Evolutionary conservation across 2,797 vertebrate species (phyloP).

Genomic region (Zalophus californianus): DNA sequence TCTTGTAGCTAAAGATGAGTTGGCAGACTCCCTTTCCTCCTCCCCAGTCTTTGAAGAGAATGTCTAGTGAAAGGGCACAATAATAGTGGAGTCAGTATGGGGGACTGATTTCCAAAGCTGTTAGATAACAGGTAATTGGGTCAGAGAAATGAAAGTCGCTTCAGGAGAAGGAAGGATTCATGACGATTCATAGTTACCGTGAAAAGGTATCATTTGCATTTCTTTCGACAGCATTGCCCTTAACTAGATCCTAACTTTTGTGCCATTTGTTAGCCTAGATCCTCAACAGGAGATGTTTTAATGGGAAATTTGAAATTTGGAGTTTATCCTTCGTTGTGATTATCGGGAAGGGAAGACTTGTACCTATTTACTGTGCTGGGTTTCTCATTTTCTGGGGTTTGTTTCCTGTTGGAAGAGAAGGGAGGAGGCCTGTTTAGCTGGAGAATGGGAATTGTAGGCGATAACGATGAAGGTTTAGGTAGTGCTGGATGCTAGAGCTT

Average conservation of each 20-base stretch:
- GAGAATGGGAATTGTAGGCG: neutral
- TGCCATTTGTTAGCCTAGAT: constrained; percentile 8
- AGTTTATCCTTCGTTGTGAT: constrained; percentile 44
- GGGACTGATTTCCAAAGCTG: constrained; percentile 4
- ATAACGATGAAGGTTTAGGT: neutral
- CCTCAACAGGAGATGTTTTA: constrained; percentile 12
- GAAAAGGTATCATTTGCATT: constrained; percentile 16
- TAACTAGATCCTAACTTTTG: neutral
- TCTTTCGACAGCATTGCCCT: constrained; percentile 1
- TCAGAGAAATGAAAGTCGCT: neutral
- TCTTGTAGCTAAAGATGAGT: constrained; percentile 21
- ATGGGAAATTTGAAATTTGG: constrained; percentile 6
- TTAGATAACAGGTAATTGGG: constrained; percentile 45
- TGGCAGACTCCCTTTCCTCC: neutral
- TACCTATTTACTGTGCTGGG: neutral
- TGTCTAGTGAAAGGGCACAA: neutral
- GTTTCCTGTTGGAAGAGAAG: neutral
- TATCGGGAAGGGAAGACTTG: constrained; percentile 11
- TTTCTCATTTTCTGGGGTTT: neutral
- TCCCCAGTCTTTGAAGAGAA: neutral
- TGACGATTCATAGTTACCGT: neutral
- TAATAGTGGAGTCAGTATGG: neutral
- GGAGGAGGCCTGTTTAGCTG: neutral
- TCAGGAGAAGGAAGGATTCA: neutral
- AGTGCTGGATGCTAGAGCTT: neutral